phyloP scores from a whole-genome alignment of 2,113 vertebrate genomes.

The Pyxicephalus adspersus region DNA sequence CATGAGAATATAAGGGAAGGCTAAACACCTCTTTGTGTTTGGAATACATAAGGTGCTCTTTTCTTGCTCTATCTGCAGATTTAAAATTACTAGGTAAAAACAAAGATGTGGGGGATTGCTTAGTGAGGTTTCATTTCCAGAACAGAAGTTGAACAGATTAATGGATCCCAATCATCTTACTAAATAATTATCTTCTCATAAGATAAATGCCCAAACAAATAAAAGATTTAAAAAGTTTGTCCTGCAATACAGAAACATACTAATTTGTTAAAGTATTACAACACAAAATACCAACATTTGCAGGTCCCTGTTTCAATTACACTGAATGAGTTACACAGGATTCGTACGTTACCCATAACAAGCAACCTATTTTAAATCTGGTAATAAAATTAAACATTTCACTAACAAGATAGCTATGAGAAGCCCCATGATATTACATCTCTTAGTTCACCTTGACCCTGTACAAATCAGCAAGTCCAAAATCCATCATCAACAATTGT shows the following conservation, averaged over 20 bases:
- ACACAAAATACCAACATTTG: background rate
- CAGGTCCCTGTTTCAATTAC: background rate
- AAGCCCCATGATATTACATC: too few relatives aligned
- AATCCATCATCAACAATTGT: too few relatives aligned
- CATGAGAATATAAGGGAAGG: conserved; percentile 45
- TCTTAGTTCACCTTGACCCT: too few relatives aligned
- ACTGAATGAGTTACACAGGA: too few relatives aligned
- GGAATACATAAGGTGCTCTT: conserved; percentile 48
- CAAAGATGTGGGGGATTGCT: conserved; percentile 16
- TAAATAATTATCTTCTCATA: conserved; percentile 9
- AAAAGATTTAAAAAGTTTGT: background rate
- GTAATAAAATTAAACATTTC: too few relatives aligned
- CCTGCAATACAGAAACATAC: background rate
- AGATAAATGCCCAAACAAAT: background rate
- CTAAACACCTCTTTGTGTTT: conserved; percentile 48
- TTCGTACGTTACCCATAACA: too few relatives aligned
- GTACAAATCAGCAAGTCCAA: too few relatives aligned
- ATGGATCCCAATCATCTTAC: conserved; percentile 6
- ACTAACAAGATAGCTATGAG: too few relatives aligned
- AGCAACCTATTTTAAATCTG: too few relatives aligned
- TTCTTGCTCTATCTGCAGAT: conserved; percentile 48
- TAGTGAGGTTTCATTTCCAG: conserved; percentile 19
- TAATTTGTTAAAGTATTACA: background rate
- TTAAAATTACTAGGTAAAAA: conserved; percentile 44
- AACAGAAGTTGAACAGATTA: conserved; percentile 6